These are phyloP conservation scores for Podarcis muralis DNA, from an alignment of 2,113 vertebrate species.

Conservation along the genomic window DNA sequence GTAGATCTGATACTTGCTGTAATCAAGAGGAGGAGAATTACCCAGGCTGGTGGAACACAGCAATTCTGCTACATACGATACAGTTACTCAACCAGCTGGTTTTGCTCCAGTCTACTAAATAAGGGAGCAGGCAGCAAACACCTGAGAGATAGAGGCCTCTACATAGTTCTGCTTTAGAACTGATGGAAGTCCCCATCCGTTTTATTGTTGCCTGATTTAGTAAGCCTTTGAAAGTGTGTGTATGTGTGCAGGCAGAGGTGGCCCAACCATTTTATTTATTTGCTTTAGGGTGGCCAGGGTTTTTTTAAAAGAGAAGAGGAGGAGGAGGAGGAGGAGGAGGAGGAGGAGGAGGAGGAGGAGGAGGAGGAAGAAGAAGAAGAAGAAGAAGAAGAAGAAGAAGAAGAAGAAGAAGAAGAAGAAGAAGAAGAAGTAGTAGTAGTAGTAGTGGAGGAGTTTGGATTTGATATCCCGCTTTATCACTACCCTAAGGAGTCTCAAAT, in stretches of 20 bases:
- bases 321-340: too few species aligned
- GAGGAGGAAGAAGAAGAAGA: too few species aligned
- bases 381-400: too few species aligned
- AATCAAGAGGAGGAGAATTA: not conserved
- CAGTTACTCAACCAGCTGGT: not conserved
- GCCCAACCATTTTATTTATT: not conserved
- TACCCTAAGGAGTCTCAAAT: too few species aligned
- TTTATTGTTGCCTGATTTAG: not conserved
- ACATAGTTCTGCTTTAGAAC: not conserved
- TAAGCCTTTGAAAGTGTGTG: not conserved
- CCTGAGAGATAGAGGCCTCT: not conserved
- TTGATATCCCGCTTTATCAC: too few species aligned
- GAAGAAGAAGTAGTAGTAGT: too few species aligned
- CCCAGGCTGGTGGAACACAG: not conserved
- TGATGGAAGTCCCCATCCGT: not conserved
- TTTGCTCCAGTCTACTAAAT: not conserved
- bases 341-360: too few species aligned
- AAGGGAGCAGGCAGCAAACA: not conserved
- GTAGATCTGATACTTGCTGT: not conserved
- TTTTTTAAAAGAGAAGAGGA: too few species aligned
- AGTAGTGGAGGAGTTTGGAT: too few species aligned
- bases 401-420: too few species aligned
- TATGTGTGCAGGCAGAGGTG: not conserved
- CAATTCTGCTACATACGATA: not conserved
- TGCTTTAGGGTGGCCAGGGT: too few species aligned